These are phyloP conservation scores for Stegodyphus dumicola DNA, from an alignment of 1,140 invertebrate genomes.

Conservation along the genomic window DNA sequence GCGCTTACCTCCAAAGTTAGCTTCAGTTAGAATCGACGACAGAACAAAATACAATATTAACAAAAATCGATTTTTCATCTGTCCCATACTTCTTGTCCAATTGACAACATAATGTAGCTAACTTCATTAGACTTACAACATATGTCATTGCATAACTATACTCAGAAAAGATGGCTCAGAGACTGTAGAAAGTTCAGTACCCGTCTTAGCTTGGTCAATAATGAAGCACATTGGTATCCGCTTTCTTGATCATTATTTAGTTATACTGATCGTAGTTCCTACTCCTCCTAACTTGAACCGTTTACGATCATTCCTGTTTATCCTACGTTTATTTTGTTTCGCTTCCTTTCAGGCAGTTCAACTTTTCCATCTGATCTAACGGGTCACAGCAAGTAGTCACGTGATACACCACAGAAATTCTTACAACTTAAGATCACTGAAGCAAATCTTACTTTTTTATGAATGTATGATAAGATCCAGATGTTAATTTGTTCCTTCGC, in stretches of 20 bases:
- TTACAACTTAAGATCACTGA: background rate
- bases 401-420: background rate
- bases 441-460: background rate
- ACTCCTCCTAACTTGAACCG: background rate
- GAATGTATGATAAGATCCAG: background rate
- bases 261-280: background rate
- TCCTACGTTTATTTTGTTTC: background rate
- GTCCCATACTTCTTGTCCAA: conserved; percentile 4
- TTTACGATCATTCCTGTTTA: background rate
- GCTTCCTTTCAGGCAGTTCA: background rate
- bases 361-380: conserved; percentile 24
- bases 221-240: background rate
- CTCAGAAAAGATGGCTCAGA: background rate
- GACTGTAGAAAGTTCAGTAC: background rate
- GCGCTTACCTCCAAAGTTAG: too few species aligned
- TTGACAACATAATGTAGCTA: background rate
- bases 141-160: background rate
- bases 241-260: conserved; percentile 9
- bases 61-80: background rate
- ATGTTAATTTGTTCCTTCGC: background rate
- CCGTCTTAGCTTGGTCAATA: background rate
- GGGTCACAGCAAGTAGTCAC: conserved; percentile 5
- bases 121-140: background rate
- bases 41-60: background rate
- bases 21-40: background rate